A percentile compares a stretch with the other conserved stretches of the same genome.
Evolutionary conservation across 2,113 vertebrate species (phyloP).

Genomic region (Oreochromis tanganicae): DNA sequence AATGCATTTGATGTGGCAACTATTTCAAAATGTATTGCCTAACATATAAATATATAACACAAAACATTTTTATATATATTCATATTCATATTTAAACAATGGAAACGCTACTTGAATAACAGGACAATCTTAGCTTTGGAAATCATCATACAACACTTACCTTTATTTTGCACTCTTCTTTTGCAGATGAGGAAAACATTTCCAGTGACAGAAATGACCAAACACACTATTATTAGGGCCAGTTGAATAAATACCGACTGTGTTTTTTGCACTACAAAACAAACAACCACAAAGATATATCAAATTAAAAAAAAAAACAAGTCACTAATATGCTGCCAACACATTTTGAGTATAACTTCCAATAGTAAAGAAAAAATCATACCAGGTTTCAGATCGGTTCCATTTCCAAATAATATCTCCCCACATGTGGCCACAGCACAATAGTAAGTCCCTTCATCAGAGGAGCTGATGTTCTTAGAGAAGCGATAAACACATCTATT

Average conservation of each 20-base stretch:
- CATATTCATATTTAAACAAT: not conserved
- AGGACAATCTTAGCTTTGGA: fast-evolving
- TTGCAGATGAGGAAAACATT: not conserved
- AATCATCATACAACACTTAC: fast-evolving
- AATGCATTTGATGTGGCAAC: not conserved
- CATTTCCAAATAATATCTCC: constrained; percentile 16
- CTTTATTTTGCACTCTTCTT: not conserved
- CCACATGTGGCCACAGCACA: constrained; percentile 44
- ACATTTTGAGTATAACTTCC: no score
- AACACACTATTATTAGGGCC: fast-evolving
- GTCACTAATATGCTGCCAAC: no score
- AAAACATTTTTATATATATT: not conserved
- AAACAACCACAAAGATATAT: not conserved
- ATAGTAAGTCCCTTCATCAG: constrained; percentile 19
- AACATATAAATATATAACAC: not conserved
- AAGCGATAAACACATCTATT: not conserved
- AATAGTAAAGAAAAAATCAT: no score
- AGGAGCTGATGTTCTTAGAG: not conserved
- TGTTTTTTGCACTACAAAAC: not conserved
- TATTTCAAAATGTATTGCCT: not conserved
- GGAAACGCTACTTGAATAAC: fast-evolving
- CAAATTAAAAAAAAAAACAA: no score
- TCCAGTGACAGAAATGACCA: not conserved
- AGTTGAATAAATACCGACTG: not conserved
- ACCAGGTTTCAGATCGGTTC: no score